Conservation (phyloP, 2,888 invertebrate genomes). For the Leptopilina myrica region DNA sequence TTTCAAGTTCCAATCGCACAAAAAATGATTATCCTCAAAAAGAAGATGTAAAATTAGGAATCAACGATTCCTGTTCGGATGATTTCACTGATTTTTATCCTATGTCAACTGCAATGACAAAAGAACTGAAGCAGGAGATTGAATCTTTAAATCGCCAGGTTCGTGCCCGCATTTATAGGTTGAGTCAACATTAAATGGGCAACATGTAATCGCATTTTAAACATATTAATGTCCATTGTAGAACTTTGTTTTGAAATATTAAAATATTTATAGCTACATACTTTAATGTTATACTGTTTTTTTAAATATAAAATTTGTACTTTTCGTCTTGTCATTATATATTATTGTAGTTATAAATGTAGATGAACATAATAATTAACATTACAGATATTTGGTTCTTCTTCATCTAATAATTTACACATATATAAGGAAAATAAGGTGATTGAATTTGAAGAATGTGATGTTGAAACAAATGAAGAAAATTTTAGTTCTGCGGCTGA, state of each 20-base stretch:
- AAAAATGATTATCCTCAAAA: conserved; percentile 69
- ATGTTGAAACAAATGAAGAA: conserved; percentile 78
- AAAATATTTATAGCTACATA: no score
- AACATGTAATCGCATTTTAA: no score
- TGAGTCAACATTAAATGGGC: no score
- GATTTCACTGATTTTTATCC: conserved; percentile 89
- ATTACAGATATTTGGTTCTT: conserved; percentile 85
- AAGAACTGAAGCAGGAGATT: conserved; percentile 88
- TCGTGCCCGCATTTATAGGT: neutral
- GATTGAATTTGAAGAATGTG: conserved; percentile 67
- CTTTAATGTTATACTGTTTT: no score
- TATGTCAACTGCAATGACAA: conserved; percentile 91
- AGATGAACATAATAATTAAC: no score
- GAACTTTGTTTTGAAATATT: neutral
- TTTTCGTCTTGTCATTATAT: no score
- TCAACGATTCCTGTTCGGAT: conserved; percentile 81
- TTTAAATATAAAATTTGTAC: no score
- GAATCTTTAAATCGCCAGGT: conserved; percentile 91
- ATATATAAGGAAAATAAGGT: conserved; percentile 67
- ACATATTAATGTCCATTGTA: no score
- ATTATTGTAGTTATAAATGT: no score
- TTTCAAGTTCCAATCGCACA: conserved; percentile 83
- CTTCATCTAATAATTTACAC: conserved; percentile 68
- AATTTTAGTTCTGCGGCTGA: conserved; percentile 78
- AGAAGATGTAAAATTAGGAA: conserved; percentile 64